phyloP scores from a whole-genome alignment of 37 sponge, comb jelly and placozoan genomes.

The Bolinopsis microptera region DNA sequence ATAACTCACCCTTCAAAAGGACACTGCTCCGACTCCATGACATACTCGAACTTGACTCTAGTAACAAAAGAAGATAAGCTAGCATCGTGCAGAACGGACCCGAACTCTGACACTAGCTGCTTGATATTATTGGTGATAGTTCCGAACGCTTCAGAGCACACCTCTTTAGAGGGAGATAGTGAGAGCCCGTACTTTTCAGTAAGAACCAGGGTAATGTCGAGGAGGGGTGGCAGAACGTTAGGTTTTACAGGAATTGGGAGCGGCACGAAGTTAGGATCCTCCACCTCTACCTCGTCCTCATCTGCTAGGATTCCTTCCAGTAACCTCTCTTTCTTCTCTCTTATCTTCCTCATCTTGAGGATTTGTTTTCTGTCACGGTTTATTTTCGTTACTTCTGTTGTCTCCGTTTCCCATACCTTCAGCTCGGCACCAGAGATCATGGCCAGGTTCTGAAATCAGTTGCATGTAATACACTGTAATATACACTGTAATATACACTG shows the following conservation, averaged over 20 bases:
- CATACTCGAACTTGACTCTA: conserved; percentile 67
- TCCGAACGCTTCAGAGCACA: conserved; percentile 49
- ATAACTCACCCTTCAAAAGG: conserved; percentile 13
- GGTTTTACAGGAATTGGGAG: conserved; percentile 16
- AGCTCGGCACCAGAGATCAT: background rate
- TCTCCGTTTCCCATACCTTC: conserved; percentile 13
- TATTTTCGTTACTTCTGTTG: background rate
- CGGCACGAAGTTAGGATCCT: background rate
- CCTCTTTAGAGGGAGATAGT: conserved; percentile 62
- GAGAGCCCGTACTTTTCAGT: conserved; percentile 29
- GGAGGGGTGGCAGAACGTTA: conserved; percentile 36
- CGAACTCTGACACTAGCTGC: conserved; percentile 64
- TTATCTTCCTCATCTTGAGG: background rate
- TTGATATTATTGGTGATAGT: conserved; percentile 51
- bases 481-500: too few species aligned
- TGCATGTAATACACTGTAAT: too few species aligned
- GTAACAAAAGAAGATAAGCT: conserved; percentile 52
- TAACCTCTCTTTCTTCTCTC: conserved; percentile 40
- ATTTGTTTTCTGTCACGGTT: background rate
- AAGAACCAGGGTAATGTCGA: conserved; percentile 54
- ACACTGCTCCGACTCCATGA: conserved; percentile 66
- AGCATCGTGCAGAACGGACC: conserved; percentile 61
- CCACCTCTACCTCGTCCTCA: background rate
- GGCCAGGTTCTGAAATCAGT: background rate
- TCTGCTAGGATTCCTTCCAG: conserved; percentile 43